Evolutionary conservation across 2,113 vertebrate species (phyloP).

Genomic region (Aptenodytes patagonicus): DNA sequence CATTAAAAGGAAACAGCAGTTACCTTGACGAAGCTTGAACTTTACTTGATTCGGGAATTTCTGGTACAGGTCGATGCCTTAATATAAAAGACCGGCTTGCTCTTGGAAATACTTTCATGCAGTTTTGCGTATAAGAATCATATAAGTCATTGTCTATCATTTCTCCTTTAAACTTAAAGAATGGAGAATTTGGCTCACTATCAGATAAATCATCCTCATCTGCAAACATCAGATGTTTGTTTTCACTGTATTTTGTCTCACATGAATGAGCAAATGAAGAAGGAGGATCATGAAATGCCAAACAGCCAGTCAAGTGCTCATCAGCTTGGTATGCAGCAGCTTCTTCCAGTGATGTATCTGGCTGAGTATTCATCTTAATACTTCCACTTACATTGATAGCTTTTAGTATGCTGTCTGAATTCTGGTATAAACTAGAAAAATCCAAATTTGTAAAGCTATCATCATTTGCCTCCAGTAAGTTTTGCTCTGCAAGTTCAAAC

Average conservation of each 20-base stretch:
- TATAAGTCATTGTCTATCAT: conserved; percentile 93
- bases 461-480: background rate
- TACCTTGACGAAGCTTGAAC: conserved; percentile 66
- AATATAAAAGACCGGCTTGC: conserved; percentile 81
- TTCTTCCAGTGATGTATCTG: background rate
- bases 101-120: conserved; percentile 33
- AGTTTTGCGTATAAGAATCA: background rate
- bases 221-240: conserved; percentile 34
- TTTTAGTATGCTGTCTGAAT: background rate
- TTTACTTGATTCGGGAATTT: conserved; percentile 75
- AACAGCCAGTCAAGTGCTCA: background rate
- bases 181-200: background rate
- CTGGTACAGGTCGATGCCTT: conserved; percentile 88
- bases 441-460: background rate
- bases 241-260: conserved; percentile 23
- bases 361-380: background rate
- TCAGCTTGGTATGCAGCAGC: background rate
- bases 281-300: background rate
- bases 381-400: background rate
- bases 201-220: conserved; percentile 42
- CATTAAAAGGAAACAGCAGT: background rate
- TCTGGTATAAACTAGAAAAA: background rate
- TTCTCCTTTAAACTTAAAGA: conserved; percentile 75
- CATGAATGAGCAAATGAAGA: background rate
- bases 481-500: background rate